Conservation (phyloP, 2,888 invertebrate genomes). For the Papilio elwesi region DNA sequence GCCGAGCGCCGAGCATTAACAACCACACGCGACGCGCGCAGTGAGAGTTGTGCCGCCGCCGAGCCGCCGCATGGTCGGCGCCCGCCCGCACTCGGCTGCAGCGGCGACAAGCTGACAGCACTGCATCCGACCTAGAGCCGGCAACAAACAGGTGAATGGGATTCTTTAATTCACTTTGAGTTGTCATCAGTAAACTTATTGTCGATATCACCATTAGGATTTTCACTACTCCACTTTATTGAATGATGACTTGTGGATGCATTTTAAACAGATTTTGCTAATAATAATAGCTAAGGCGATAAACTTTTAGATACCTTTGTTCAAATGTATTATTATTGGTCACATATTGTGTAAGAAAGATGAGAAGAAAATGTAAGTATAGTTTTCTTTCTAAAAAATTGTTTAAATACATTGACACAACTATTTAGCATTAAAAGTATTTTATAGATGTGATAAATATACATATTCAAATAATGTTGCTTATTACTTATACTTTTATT, state of each 20-base stretch:
- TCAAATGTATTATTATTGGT: not conserved
- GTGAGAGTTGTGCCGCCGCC: conserved; percentile 77
- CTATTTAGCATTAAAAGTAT: too few relatives aligned
- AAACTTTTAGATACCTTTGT: not conserved
- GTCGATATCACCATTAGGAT: not conserved
- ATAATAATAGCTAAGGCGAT: not conserved
- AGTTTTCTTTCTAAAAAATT: not conserved
- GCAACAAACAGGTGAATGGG: conserved; percentile 42
- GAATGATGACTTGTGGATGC: not conserved
- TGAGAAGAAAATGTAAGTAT: not conserved
- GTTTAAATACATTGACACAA: not conserved
- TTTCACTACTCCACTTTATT: not conserved
- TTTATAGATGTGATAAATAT: too few relatives aligned
- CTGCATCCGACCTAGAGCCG: conserved; percentile 44
- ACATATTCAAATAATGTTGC: not conserved
- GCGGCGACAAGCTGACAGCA: conserved; percentile 64
- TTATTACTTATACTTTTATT: not conserved
- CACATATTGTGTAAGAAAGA: not conserved
- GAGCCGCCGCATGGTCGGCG: conserved; percentile 54
- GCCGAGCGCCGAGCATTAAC: conserved; percentile 62
- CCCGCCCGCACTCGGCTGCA: conserved; percentile 55
- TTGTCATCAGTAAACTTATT: not conserved
- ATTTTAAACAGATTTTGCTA: not conserved
- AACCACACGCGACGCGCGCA: conserved; percentile 81
- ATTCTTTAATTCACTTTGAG: conserved; percentile 13